Evolutionary conservation across 2,113 vertebrate species (phyloP).

Genomic region (Lycocorax pyrrhopterus): DNA sequence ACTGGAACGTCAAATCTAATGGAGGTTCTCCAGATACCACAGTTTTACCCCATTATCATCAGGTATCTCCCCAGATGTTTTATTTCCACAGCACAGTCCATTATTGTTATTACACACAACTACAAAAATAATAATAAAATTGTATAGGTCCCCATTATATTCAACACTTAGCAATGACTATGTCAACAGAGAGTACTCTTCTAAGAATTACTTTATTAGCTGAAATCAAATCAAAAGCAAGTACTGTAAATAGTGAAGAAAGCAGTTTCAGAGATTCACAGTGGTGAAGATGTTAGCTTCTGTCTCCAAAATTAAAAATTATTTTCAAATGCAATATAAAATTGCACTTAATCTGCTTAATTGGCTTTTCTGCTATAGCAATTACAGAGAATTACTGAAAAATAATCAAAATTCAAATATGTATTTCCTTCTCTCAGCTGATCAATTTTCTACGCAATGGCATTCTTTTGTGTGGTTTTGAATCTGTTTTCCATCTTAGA

Average conservation of each 20-base stretch:
- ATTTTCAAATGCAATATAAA: background rate
- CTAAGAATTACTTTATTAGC: background rate
- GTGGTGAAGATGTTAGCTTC: background rate
- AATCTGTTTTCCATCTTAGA: background rate
- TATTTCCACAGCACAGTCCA: background rate
- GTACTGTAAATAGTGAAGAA: background rate
- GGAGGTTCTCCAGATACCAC: accelerated
- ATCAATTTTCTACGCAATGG: background rate
- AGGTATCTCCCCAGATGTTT: background rate
- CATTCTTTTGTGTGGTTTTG: background rate
- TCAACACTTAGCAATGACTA: background rate
- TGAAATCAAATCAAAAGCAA: background rate
- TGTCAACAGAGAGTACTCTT: background rate
- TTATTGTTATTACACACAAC: background rate
- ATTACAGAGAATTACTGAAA: background rate
- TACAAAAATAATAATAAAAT: background rate
- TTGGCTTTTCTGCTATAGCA: background rate
- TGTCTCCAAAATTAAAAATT: background rate
- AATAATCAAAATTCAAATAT: background rate
- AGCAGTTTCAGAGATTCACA: background rate
- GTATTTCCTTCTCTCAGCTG: background rate
- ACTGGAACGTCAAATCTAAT: background rate
- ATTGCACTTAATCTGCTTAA: background rate
- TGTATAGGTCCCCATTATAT: background rate
- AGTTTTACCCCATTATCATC: background rate